Conservation (phyloP, 2,888 invertebrate species). For the Brachypalpus laphriformis region DNA sequence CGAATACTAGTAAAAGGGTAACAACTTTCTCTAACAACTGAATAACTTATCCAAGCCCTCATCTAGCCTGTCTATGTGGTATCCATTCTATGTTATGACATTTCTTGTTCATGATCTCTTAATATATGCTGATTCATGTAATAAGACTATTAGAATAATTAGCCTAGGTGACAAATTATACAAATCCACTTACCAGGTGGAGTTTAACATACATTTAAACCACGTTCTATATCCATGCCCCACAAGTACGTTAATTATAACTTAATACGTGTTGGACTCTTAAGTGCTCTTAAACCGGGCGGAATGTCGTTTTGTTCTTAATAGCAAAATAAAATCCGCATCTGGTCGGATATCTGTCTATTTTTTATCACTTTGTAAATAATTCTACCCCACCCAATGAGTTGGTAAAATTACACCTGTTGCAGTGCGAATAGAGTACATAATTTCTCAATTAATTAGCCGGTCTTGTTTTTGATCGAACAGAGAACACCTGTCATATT, state of each 20-base stretch:
- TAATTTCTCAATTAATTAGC: constrained; percentile 16
- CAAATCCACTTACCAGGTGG: background rate
- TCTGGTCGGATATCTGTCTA: background rate
- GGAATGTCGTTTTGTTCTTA: background rate
- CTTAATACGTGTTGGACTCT: background rate
- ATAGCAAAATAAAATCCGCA: background rate
- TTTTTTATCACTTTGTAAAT: background rate
- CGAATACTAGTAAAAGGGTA: background rate
- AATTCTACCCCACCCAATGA: background rate
- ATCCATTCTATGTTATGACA: background rate
- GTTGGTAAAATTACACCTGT: constrained; percentile 3
- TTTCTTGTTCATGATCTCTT: background rate
- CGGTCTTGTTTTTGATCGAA: background rate
- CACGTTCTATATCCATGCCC: background rate
- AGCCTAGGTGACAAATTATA: background rate
- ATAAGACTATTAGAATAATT: background rate
- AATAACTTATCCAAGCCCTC: background rate
- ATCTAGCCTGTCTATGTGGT: background rate
- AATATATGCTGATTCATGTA: background rate
- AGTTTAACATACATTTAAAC: background rate
- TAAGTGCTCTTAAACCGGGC: background rate
- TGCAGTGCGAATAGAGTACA: constrained; percentile 1
- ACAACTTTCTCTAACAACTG: background rate
- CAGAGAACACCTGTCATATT: background rate
- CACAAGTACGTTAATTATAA: background rate